A percentile compares a stretch with the other conserved stretches of the same genome.
phyloP scores from a whole-genome alignment of 2,113 vertebrate genomes.

The Muntiacus reevesi region DNA sequence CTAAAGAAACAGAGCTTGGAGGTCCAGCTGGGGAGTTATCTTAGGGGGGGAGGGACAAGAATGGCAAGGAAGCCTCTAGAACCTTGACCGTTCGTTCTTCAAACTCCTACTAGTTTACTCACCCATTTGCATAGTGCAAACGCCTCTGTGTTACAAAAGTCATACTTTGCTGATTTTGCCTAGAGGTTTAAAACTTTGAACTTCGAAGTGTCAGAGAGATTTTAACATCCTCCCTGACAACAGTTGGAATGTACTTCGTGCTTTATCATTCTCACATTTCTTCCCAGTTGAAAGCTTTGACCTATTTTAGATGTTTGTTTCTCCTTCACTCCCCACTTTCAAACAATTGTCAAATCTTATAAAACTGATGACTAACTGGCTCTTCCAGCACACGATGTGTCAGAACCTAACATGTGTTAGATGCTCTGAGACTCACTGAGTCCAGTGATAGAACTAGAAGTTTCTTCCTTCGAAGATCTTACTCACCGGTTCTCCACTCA shows the following conservation, averaged over 20 bases:
- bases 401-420: neutral
- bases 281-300: neutral
- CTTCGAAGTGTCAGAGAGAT: neutral
- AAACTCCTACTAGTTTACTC: neutral
- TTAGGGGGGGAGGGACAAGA: neutral
- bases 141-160: neutral
- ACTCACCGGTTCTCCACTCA: neutral
- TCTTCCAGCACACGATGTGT: neutral
- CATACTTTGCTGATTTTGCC: neutral
- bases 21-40: neutral
- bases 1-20: neutral
- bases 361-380: neutral
- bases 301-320: neutral
- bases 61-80: neutral
- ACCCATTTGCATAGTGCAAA: neutral
- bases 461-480: neutral
- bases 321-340: neutral
- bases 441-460: neutral
- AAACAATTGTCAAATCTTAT: neutral
- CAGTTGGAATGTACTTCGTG: neutral
- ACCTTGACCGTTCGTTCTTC: neutral
- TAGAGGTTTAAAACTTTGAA: neutral
- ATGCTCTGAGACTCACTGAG: neutral
- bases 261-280: neutral
- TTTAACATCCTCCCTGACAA: neutral